Evolutionary conservation across 1,140 invertebrate genomes (phyloP).

Genomic region (Cheumatopsyche charites): DNA sequence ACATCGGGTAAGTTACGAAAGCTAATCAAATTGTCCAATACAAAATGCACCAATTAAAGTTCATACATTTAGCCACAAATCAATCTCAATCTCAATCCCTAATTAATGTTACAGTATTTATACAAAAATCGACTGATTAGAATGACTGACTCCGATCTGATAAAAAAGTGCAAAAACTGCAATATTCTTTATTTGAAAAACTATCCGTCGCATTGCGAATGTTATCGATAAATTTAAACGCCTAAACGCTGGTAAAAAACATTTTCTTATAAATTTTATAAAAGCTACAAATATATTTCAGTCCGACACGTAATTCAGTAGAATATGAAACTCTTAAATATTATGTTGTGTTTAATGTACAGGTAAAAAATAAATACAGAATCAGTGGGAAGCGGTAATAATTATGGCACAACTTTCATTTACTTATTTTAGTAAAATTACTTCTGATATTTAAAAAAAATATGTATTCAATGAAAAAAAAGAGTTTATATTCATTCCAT

Average conservation of each 20-base stretch:
- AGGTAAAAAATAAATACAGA: too few relatives aligned
- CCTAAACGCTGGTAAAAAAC: slow-evolving; percentile 2
- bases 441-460: too few relatives aligned
- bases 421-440: neutral
- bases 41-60: neutral
- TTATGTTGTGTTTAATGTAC: slow-evolving; percentile 8
- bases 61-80: neutral
- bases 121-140: neutral
- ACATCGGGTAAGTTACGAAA: neutral
- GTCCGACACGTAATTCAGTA: neutral
- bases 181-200: neutral
- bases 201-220: neutral
- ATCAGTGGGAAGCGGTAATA: neutral
- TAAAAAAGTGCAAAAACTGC: slow-evolving; percentile 3
- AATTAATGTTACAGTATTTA: neutral
- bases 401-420: slow-evolving; percentile 14
- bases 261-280: slow-evolving; percentile 22
- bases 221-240: slow-evolving; percentile 1
- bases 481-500: too few relatives aligned
- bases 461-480: too few relatives aligned
- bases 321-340: slow-evolving; percentile 16
- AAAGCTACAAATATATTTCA: slow-evolving; percentile 27
- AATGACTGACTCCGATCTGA: neutral
- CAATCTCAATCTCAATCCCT: neutral
- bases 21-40: neutral